Percentiles rank a stretch among this genome's conserved stretches.
These are phyloP conservation scores for Drosophila kikkawai DNA, from an alignment of 1,140 invertebrate genomes.

Conservation along the genomic window DNA sequence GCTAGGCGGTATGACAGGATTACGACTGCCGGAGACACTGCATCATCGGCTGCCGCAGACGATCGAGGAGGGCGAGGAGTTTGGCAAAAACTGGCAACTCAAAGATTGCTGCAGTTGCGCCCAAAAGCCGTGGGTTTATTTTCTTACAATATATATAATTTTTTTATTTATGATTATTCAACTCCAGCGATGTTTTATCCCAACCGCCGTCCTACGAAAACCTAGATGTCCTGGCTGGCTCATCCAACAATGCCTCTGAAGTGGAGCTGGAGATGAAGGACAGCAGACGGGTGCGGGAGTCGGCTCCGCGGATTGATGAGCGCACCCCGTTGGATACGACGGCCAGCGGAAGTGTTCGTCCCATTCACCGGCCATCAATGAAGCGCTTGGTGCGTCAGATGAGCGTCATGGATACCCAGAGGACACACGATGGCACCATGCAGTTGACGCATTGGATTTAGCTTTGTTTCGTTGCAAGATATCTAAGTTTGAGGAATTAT, in stretches of 20 bases:
- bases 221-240: slow-evolving; percentile 86
- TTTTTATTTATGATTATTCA: background rate
- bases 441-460: slow-evolving; percentile 94
- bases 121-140: slow-evolving; percentile 86
- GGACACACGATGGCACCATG: slow-evolving; percentile 90
- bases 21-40: slow-evolving; percentile 92
- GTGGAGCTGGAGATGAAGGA: slow-evolving; percentile 68
- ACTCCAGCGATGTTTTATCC: slow-evolving; percentile 54
- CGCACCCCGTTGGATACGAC: slow-evolving; percentile 83
- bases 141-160: background rate
- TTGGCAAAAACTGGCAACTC: slow-evolving; percentile 93
- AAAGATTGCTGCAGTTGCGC: slow-evolving; percentile 90
- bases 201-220: slow-evolving; percentile 87
- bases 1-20: slow-evolving; percentile 91
- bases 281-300: slow-evolving; percentile 40
- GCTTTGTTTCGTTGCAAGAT: background rate
- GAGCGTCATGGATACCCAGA: slow-evolving; percentile 92
- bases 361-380: slow-evolving; percentile 86
- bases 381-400: slow-evolving; percentile 89
- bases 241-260: slow-evolving; percentile 78
- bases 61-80: slow-evolving; percentile 93
- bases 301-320: slow-evolving; percentile 66
- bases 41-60: slow-evolving; percentile 93
- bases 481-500: background rate
- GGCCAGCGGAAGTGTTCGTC: slow-evolving; percentile 30